Conservation (phyloP, 2,888 invertebrate species). For the Cacoxenus indagator region DNA sequence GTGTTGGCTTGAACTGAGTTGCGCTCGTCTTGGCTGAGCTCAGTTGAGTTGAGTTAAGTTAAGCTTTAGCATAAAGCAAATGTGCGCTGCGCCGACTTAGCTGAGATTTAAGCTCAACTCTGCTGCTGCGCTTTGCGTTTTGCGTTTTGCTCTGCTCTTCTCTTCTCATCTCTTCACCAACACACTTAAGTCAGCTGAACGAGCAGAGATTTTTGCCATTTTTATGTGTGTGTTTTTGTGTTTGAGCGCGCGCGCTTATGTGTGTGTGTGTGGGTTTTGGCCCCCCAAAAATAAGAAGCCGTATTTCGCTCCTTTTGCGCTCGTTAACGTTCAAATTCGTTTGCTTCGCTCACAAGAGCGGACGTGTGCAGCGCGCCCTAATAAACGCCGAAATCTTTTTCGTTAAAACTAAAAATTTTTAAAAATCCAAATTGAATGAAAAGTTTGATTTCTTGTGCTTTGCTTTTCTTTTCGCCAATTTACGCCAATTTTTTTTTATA, state of each 20-base stretch:
- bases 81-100: slow-evolving; percentile 17
- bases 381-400: background rate
- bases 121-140: background rate
- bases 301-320: slow-evolving; percentile 58
- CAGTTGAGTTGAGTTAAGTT: background rate
- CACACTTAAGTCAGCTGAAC: too few relatives aligned
- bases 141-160: background rate
- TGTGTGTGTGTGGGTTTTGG: background rate
- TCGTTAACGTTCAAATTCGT: slow-evolving; percentile 62
- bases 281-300: slow-evolving; percentile 62
- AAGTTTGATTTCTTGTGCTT: too few relatives aligned
- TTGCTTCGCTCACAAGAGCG: slow-evolving; percentile 68
- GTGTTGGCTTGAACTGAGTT: too few relatives aligned
- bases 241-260: background rate
- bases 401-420: background rate
- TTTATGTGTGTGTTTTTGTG: background rate
- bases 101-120: background rate
- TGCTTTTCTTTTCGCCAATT: too few relatives aligned
- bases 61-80: too few relatives aligned
- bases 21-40: too few relatives aligned
- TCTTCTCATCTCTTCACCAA: background rate
- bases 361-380: slow-evolving; percentile 62
- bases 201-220: slow-evolving; percentile 15
- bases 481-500: too few relatives aligned
- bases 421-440: background rate